Evolutionary conservation across 2,113 vertebrate genomes (phyloP).

Genomic region (Glaucidium brasilianum): DNA sequence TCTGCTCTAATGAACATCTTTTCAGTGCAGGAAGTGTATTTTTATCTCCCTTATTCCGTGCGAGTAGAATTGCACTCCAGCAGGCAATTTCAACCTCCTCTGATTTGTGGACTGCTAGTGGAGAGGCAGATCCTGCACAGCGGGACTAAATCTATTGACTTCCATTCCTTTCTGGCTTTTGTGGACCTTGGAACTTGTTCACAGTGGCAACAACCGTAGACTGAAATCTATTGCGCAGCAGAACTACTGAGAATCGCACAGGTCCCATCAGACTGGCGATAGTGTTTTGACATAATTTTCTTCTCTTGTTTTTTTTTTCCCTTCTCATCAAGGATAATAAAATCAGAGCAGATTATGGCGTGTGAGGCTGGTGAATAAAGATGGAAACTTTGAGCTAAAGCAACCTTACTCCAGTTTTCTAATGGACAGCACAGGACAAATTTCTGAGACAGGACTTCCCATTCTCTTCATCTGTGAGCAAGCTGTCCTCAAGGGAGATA

Average conservation of each 20-base stretch:
- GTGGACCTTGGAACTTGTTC: not conserved
- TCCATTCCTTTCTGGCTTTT: not conserved
- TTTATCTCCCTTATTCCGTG: not conserved
- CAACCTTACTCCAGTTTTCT: not conserved
- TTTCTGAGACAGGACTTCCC: not conserved
- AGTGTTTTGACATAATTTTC: not conserved
- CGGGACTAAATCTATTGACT: not conserved
- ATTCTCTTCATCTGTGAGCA: not conserved
- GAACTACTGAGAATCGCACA: not conserved
- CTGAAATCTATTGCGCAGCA: not conserved
- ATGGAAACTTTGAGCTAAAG: not conserved
- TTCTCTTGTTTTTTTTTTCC: not conserved
- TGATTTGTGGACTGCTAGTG: not conserved
- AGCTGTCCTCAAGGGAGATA: not conserved
- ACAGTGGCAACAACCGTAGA: not conserved
- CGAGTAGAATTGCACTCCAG: not conserved
- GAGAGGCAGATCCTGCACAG: not conserved
- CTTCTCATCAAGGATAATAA: not conserved
- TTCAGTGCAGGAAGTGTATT: not conserved
- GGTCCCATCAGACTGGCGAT: not conserved
- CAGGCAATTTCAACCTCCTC: not conserved
- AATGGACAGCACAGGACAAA: not conserved
- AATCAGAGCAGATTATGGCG: not conserved
- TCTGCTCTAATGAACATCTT: not conserved
- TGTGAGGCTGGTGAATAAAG: not conserved